These are phyloP conservation scores for Branchellion lobata DNA, from an alignment of 2,888 invertebrate genomes.

Conservation along the genomic window DNA sequence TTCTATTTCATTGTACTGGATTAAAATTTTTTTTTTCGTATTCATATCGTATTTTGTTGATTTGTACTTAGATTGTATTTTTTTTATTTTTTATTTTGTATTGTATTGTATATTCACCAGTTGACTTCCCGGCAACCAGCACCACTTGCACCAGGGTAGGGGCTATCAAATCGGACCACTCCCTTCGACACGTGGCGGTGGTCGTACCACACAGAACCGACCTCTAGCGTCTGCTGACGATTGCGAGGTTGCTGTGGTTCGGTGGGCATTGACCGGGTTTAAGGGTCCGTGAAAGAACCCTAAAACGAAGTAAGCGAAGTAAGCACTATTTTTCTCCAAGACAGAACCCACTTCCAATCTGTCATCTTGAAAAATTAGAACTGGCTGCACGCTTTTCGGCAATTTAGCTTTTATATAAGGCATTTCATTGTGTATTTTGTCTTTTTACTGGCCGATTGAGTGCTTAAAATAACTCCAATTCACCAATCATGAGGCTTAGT, in stretches of 20 bases:
- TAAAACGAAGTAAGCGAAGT: slow-evolving; percentile 5
- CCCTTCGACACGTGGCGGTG: neutral
- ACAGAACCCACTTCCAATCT: neutral
- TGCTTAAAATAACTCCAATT: no score
- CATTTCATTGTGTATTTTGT: no score
- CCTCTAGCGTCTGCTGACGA: slow-evolving; percentile 23
- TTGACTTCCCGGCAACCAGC: no score
- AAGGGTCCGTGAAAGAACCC: neutral
- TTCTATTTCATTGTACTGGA: no score
- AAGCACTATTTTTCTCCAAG: no score
- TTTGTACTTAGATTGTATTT: no score
- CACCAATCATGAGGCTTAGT: no score
- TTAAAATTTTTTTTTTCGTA: no score
- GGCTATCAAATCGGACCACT: neutral
- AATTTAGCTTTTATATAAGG: neutral
- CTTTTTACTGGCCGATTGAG: no score
- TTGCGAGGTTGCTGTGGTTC: slow-evolving; percentile 7
- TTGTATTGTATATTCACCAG: no score
- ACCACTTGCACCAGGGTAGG: neutral
- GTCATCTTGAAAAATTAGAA: neutral
- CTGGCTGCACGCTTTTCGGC: neutral
- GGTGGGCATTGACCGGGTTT: neutral
- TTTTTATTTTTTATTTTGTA: no score
- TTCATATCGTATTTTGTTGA: no score
- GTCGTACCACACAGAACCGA: neutral